phyloP scores from a whole-genome alignment of 1,140 invertebrate species.

The Zaprionus vittiger region DNA sequence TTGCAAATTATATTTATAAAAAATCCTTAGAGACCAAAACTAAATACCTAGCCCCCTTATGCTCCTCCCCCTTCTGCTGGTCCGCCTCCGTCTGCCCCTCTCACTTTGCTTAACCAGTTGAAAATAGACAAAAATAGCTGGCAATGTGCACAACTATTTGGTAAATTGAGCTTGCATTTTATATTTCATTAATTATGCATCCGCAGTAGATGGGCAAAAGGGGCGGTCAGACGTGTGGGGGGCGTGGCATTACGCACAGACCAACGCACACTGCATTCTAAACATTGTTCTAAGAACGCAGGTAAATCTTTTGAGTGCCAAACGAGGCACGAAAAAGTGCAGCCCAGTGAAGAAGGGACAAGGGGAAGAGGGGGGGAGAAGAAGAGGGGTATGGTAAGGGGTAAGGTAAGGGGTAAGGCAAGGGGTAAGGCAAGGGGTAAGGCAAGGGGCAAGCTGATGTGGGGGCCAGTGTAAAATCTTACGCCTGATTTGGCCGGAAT shows the following conservation, averaged over 20 bases:
- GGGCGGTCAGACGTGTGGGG: not conserved
- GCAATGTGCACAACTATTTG: conserved; percentile 60
- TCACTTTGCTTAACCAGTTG: conserved; percentile 18
- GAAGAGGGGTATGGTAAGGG: not conserved
- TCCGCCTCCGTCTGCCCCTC: not conserved
- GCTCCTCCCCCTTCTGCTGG: not conserved
- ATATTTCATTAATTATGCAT: conserved; percentile 81
- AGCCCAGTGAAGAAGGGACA: conserved; percentile 21
- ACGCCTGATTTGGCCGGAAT: conserved; percentile 69
- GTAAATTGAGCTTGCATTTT: conserved; percentile 72
- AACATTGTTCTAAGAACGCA: conserved; percentile 21
- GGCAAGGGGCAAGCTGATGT: not conserved
- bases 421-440: not conserved
- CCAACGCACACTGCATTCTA: conserved; percentile 63
- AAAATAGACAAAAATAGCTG: conserved; percentile 49
- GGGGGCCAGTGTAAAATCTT: conserved; percentile 47
- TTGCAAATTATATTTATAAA: not conserved
- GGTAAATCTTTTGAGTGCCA: conserved; percentile 58
- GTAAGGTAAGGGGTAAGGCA: not conserved
- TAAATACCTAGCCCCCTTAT: not conserved
- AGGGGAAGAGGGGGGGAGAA: not conserved
- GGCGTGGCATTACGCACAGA: conserved; percentile 68
- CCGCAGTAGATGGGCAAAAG: conserved; percentile 37
- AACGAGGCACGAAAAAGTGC: conserved; percentile 38
- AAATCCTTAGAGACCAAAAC: conserved; percentile 2